Percentiles rank a stretch among this genome's conserved stretches.
These are phyloP conservation scores for Fregata magnificens DNA, from an alignment of 2,113 vertebrate species.

Conservation along the genomic window DNA sequence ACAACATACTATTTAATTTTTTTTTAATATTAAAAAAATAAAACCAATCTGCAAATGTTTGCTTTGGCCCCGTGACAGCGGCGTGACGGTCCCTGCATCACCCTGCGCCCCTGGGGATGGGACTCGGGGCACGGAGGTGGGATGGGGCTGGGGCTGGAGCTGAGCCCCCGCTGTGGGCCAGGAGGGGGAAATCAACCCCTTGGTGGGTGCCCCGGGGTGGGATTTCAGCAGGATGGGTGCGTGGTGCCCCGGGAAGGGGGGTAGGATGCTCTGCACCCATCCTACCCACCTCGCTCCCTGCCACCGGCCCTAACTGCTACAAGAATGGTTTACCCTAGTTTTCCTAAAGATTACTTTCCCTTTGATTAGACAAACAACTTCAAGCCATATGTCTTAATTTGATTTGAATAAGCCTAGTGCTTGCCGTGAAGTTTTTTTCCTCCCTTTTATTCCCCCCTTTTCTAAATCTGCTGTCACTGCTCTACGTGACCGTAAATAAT, in stretches of 20 bases:
- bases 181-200: neutral
- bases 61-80: neutral
- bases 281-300: neutral
- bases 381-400: slow-evolving; percentile 35
- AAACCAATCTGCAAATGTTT: neutral
- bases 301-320: fast-evolving
- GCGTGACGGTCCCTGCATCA: neutral
- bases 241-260: neutral
- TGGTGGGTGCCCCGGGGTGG: neutral
- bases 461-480: neutral
- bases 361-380: slow-evolving; percentile 41
- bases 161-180: fast-evolving
- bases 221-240: neutral
- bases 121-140: neutral
- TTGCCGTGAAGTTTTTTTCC: neutral
- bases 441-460: neutral
- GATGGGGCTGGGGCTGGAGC: neutral
- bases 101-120: neutral
- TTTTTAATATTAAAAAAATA: neutral
- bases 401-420: slow-evolving; percentile 28
- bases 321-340: slow-evolving; percentile 43
- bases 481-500: neutral
- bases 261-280: neutral
- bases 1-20: no score
- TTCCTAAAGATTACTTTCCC: neutral